Evolutionary conservation across 1,140 invertebrate genomes (phyloP), one percentile per base, ranked within the genome.

Genomic region (Tachypleus tridentatus): DNA sequence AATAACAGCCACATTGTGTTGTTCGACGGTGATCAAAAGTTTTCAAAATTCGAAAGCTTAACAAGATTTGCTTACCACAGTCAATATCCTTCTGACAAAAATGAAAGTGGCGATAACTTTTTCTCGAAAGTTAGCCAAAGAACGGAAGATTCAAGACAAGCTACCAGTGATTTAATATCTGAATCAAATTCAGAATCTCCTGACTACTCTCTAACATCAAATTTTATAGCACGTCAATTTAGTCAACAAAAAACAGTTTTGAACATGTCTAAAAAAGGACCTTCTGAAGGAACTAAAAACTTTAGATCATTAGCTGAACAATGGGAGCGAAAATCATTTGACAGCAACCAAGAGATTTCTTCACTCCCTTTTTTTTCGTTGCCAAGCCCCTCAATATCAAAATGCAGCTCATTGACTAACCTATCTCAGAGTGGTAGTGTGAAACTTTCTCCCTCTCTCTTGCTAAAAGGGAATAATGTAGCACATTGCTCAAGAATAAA

Each of bases 281-380:
- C 66, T 57, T 29, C 58, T n/a, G 61, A 65, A 53, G 58, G 59
- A 7, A 58, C 60, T 4, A 74, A 76, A 60, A 76, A 75, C 58
- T 78, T 78, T 68, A 73, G 72, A 65, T 73, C 75, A 11, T 62
- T 78, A n/a, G 71, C 77, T 3, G 75, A 77, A 58, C 76, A 75
- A 59, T 78, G 77, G 77, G 75, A 77, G 58, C 73, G 76, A 64
- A 71, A 74, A 47, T 69, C 74, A 9, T 69, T 69, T 49, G 72
- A 72, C 60, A 72, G 68, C 11, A 67, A 61, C 11, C 29, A 64
- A 64, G 50, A 29, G 29, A 0, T 11, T 64, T 11, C 8, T 48
- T 49, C 53, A n/a, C 67, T 3, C 47, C 61, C 10, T 11, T 63
- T 52, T 59, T 66, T 53, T 64, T 67, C 5, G 63, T 64, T 8